Conservation (phyloP, 2,888 invertebrate species). For the Pseudolycoriella hygida region DNA sequence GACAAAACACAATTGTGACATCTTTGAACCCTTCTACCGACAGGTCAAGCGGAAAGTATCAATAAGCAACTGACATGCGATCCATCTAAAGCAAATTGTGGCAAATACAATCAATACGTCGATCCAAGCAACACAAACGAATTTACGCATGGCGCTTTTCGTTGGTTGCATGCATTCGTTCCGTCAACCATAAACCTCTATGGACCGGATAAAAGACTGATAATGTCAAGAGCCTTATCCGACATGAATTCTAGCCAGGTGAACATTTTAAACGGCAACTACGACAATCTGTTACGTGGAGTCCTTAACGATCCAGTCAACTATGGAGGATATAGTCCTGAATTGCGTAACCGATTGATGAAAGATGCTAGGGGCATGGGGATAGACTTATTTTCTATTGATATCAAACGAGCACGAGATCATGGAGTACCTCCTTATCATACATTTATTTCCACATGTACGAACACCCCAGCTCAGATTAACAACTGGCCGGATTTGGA, state of each 20-base stretch:
- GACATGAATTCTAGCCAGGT: too few relatives aligned
- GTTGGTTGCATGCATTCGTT: not conserved
- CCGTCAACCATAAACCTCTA: not conserved
- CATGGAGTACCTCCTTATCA: not conserved
- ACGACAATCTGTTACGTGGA: too few relatives aligned
- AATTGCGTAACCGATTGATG: too few relatives aligned
- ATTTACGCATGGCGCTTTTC: not conserved
- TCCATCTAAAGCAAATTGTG: not conserved
- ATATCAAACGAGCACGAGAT: not conserved
- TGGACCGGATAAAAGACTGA: too few relatives aligned
- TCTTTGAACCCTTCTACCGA: too few relatives aligned
- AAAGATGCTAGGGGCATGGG: not conserved
- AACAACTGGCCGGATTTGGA: not conserved
- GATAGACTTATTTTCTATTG: not conserved
- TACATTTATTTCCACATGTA: not conserved
- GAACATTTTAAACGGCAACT: too few relatives aligned
- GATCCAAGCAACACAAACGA: not conserved
- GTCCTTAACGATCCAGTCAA: too few relatives aligned
- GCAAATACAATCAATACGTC: not conserved
- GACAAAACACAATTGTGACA: too few relatives aligned
- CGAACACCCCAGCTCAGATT: not conserved
- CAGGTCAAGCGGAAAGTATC: not conserved
- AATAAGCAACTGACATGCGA: not conserved
- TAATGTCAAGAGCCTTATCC: too few relatives aligned
- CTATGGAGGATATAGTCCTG: too few relatives aligned